Conservation (phyloP, 2,113 vertebrate species). For the Burhinus bistriatus region DNA sequence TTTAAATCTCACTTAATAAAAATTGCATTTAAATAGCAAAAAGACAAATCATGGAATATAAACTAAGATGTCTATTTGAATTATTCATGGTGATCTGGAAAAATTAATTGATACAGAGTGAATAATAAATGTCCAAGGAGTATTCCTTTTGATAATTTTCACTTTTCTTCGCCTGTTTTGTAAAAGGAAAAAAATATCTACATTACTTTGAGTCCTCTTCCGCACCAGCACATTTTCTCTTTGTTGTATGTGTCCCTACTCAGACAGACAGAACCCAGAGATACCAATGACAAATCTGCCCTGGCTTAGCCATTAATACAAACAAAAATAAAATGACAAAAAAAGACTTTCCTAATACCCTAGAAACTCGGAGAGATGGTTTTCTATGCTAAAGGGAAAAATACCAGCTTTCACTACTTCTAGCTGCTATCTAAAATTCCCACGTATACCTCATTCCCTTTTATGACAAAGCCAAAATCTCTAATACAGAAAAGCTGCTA, state of each 20-base stretch:
- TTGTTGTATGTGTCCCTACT: background rate
- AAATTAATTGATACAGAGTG: background rate
- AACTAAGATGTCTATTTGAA: background rate
- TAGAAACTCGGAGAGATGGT: background rate
- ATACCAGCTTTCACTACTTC: background rate
- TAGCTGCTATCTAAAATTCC: background rate
- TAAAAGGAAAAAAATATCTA: background rate
- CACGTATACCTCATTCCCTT: background rate
- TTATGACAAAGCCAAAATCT: background rate
- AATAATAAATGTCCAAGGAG: background rate
- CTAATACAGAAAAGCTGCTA: background rate
- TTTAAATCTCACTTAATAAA: slow-evolving; percentile 9
- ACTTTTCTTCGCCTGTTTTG: background rate
- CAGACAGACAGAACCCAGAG: background rate
- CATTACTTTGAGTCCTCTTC: background rate
- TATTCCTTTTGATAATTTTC: background rate
- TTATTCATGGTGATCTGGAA: slow-evolving; percentile 8
- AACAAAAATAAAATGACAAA: background rate
- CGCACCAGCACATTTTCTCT: background rate
- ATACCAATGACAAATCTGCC: background rate
- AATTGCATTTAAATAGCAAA: background rate
- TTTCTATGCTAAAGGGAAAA: background rate
- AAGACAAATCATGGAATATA: background rate
- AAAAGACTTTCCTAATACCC: background rate
- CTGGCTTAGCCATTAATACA: background rate